A percentile compares a stretch with the other conserved stretches of the same genome.
Evolutionary conservation across 2,888 invertebrate species (phyloP).

Genomic region (Cloeon dipterum): DNA sequence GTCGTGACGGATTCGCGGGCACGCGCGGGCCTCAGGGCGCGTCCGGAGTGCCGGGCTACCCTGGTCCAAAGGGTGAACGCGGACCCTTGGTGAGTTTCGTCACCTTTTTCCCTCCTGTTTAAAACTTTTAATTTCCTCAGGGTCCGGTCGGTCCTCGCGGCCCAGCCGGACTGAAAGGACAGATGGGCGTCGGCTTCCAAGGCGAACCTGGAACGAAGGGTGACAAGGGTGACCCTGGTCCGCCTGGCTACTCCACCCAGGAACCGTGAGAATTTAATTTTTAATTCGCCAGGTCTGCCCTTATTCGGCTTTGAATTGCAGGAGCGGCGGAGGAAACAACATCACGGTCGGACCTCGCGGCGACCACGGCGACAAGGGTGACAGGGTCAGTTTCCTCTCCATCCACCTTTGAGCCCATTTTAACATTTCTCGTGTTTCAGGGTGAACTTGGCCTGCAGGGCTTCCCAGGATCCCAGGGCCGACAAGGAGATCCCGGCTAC

Average conservation of each 20-base stretch:
- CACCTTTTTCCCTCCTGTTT: too few relatives aligned
- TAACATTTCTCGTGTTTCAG: too few relatives aligned
- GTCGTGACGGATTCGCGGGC: constrained; percentile 39
- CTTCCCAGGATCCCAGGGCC: constrained; percentile 44
- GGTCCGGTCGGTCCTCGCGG: constrained; percentile 48
- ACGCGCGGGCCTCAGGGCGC: constrained; percentile 36
- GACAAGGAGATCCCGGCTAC: constrained; percentile 43
- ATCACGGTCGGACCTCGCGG: constrained; percentile 13
- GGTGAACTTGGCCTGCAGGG: constrained; percentile 37
- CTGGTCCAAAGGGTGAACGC: constrained; percentile 34
- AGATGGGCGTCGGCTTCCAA: constrained; percentile 31
- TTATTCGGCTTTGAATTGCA: too few relatives aligned
- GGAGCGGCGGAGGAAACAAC: constrained; percentile 7
- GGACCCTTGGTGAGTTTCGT: constrained; percentile 30
- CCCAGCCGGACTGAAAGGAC: constrained; percentile 39
- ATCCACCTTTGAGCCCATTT: too few relatives aligned
- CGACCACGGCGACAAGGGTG: constrained; percentile 13
- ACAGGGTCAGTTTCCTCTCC: constrained; percentile 8
- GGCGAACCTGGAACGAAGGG: constrained; percentile 37
- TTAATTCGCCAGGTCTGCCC: too few relatives aligned
- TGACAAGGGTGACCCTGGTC: constrained; percentile 35
- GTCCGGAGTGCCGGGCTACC: constrained; percentile 30
- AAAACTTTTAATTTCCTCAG: constrained; percentile 19
- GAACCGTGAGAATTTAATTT: constrained; percentile 9
- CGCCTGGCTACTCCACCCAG: constrained; percentile 21